Percentiles rank a stretch among this genome's conserved stretches.
phyloP scores from a whole-genome alignment of 2,888 invertebrate species.

The Chaetoderma sp. region DNA sequence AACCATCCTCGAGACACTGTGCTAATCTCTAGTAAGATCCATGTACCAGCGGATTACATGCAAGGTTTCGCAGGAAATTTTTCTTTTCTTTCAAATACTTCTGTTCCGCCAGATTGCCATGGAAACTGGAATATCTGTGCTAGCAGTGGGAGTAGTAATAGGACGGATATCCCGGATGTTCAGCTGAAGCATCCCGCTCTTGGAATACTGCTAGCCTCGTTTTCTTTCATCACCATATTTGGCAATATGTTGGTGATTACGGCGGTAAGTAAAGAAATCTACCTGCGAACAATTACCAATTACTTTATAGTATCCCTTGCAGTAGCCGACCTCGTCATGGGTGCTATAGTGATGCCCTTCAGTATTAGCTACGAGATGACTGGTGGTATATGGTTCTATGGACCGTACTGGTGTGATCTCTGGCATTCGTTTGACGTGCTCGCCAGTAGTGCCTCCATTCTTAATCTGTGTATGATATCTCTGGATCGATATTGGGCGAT shows the following conservation, averaged over 20 bases:
- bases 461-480: slow-evolving; percentile 97
- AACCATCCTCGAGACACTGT: no score
- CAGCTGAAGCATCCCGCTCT: slow-evolving; percentile 54
- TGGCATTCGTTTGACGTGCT: slow-evolving; percentile 98
- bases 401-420: slow-evolving; percentile 95
- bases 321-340: slow-evolving; percentile 95
- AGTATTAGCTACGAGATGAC: slow-evolving; percentile 62
- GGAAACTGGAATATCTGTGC: no score
- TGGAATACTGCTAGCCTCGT: slow-evolving; percentile 84
- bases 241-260: slow-evolving; percentile 95
- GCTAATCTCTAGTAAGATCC: no score
- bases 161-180: no score
- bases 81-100: no score
- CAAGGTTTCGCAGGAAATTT: no score
- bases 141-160: no score
- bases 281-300: slow-evolving; percentile 96
- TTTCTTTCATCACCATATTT: slow-evolving; percentile 92
- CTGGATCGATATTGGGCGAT: slow-evolving; percentile 98
- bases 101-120: no score
- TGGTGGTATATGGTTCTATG: slow-evolving; percentile 83
- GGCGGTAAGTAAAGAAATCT: slow-evolving; percentile 91
- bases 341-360: slow-evolving; percentile 98
- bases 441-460: slow-evolving; percentile 96
- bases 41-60: no score
- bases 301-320: slow-evolving; percentile 97